Base-by-base conservation (phyloP, 2,888 invertebrate species). In the Schizotus pectinicornis region DNA sequence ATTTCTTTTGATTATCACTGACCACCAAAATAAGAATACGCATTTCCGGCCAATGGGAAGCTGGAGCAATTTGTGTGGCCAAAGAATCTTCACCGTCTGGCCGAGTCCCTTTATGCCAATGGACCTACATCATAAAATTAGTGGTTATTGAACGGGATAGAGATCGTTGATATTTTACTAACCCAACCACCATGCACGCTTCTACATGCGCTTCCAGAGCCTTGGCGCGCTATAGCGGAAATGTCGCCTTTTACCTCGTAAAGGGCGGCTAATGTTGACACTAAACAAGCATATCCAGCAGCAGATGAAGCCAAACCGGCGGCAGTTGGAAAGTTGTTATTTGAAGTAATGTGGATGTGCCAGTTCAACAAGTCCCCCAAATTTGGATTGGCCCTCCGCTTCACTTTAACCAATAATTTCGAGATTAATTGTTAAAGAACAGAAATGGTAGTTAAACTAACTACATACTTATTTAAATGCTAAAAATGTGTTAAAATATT, bases 231-330 rank as follows among this genome's bases (percentile, higher is more conserved):
- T 50, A 95, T 84, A 1, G 81, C 80, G 48, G 92, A 90, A 6
- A 94, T 81, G 71, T 93, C 89, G 35, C 86, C 88, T 67, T 88
- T 81, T 0, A 94, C 80, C 62, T 86, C 86, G 74, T 90, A 95
- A 0, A 94, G 79, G 66, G 86, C 84, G 0, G 93, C 89, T 53
- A 98, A 79, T 0, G 94, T 88, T 66, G 85, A 88, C 0, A 94
- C 94, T 69, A 98, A 81, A 76, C 96, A 96, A 1, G 98, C 98
- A 79, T 96, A 98, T 2, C 99, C 99, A 36, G 99, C 97, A 22
- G 99, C 98, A 55, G 98, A 98, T 0, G 98, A 98, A 0, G 99
- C 99, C 43, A 99, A 82, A 0, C 99, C 99, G 52, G 98, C 98
- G 2, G 97, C 97, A 2, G 98, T 98, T 7, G 99, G 99, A 75